Percentiles rank a stretch among this genome's conserved stretches.
Evolutionary conservation across 2,113 vertebrate species (phyloP).

Genomic region (Ondatra zibethicus): DNA sequence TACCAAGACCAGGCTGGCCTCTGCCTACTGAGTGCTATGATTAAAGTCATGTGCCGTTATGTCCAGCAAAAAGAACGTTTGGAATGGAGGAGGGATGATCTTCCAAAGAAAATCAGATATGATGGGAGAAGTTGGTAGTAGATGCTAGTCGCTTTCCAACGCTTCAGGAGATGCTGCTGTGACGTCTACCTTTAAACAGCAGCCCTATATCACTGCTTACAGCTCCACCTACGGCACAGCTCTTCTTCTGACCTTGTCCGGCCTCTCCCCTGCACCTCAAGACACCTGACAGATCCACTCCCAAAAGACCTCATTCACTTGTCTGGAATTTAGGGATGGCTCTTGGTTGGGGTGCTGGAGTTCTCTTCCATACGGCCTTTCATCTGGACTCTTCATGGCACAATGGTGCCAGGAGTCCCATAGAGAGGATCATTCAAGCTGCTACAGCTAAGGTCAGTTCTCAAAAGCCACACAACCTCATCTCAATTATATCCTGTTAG

Average conservation of each 20-base stretch:
- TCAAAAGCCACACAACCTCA: background rate
- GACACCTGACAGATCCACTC: background rate
- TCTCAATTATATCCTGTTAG: background rate
- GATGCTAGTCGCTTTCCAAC: background rate
- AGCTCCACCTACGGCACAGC: background rate
- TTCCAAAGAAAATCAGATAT: conserved; percentile 20
- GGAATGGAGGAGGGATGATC: background rate
- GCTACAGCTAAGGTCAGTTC: background rate
- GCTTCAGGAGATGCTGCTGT: background rate
- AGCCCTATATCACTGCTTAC: background rate
- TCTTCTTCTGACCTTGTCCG: background rate
- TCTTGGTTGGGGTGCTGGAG: background rate
- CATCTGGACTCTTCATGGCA: background rate
- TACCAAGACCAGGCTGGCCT: background rate
- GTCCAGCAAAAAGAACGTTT: background rate
- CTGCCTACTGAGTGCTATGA: background rate
- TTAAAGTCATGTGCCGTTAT: background rate
- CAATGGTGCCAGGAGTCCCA: background rate
- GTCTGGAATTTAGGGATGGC: background rate
- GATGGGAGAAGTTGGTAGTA: background rate
- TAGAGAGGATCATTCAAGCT: background rate
- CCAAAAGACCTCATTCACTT: background rate
- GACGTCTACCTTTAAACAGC: background rate
- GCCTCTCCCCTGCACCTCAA: background rate
- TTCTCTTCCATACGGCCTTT: background rate